Conservation (phyloP, 1,140 invertebrate species). For the Episyrphus balteatus region DNA sequence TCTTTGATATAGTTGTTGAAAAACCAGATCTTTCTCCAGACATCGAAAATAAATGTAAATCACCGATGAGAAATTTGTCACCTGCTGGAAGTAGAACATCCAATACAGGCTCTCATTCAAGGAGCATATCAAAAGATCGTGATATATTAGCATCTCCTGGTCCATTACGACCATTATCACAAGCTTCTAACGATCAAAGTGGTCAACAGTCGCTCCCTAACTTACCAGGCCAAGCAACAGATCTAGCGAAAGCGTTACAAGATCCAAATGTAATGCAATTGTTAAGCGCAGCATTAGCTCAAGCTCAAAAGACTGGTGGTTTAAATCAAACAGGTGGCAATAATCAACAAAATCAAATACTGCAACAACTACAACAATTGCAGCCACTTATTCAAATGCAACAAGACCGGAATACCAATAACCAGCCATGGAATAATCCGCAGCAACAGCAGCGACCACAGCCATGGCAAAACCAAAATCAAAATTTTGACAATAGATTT, state of each 20-base stretch:
- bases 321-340: not conserved
- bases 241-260: slow-evolving; percentile 21
- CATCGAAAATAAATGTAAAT: not conserved
- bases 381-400: slow-evolving; percentile 3
- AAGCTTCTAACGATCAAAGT: too few relatives aligned
- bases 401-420: slow-evolving; percentile 2
- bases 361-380: slow-evolving; percentile 4
- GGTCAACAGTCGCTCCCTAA: not conserved
- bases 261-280: slow-evolving; percentile 25
- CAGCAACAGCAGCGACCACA: slow-evolving; percentile 4
- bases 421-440: not conserved
- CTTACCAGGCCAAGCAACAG: not conserved
- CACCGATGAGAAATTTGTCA: not conserved
- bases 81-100: not conserved
- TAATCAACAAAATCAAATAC: not conserved
- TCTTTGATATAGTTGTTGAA: slow-evolving; percentile 16
- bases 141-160: too few relatives aligned
- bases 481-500: too few relatives aligned
- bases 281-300: slow-evolving; percentile 22
- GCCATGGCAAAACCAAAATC: slow-evolving; percentile 1
- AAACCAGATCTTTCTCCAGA: slow-evolving; percentile 5
- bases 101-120: not conserved
- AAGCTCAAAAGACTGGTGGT: slow-evolving; percentile 16
- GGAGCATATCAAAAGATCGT: too few relatives aligned
- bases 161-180: too few relatives aligned